These are phyloP conservation scores for Microchirus variegatus DNA, from an alignment of 2,797 vertebrate genomes.

Conservation along the genomic window DNA sequence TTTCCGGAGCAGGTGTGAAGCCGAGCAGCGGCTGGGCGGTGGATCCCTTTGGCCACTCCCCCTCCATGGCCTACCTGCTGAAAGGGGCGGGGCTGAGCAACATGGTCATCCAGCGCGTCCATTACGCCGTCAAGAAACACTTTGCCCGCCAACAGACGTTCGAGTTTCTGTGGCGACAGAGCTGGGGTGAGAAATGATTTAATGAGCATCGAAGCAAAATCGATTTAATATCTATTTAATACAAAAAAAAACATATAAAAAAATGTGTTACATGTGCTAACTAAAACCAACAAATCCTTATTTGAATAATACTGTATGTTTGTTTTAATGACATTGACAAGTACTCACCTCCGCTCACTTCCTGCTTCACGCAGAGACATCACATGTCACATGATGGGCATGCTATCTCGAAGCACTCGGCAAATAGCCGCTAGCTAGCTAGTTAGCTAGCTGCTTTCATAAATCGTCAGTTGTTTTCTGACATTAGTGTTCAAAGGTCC, in stretches of 20 bases:
- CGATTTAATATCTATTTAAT: too few relatives aligned
- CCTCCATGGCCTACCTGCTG: constrained; percentile 92
- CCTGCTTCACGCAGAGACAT: constrained; percentile 86
- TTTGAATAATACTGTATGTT: too few relatives aligned
- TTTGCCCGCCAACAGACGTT: constrained; percentile 84
- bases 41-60: constrained; percentile 92
- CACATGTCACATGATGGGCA: constrained; percentile 98
- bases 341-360: constrained; percentile 25
- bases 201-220: too few relatives aligned
- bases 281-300: too few relatives aligned
- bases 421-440: too few relatives aligned
- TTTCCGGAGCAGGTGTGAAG: constrained; percentile 82
- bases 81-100: constrained; percentile 87
- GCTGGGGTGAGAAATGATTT: constrained; percentile 84
- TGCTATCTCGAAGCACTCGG: too few relatives aligned
- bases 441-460: too few relatives aligned
- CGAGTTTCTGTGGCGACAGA: constrained; percentile 95
- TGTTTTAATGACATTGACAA: too few relatives aligned
- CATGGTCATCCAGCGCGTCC: constrained; percentile 92
- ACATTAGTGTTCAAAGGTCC: too few relatives aligned
- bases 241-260: too few relatives aligned
- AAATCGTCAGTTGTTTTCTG: too few relatives aligned
- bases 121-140: constrained; percentile 92
- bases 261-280: too few relatives aligned
- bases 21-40: constrained; percentile 89